phyloP scores from a whole-genome alignment of 2,797 vertebrate genomes.

The Threskiornis aethiopicus region DNA sequence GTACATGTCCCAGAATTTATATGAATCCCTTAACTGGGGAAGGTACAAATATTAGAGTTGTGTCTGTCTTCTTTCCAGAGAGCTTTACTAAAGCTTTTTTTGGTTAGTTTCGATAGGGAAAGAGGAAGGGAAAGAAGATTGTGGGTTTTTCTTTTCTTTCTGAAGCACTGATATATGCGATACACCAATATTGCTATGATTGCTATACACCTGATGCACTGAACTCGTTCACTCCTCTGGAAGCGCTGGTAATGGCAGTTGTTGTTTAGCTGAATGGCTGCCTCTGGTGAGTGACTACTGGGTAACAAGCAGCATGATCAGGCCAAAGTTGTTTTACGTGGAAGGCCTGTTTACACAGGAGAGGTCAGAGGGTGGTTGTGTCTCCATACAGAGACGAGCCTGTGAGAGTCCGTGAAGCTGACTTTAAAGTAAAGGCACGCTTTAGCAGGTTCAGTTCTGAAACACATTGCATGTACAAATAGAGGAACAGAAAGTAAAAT shows the following conservation, averaged over 20 bases:
- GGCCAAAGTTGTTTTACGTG: neutral
- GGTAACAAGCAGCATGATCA: neutral
- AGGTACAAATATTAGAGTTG: neutral
- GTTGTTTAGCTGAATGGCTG: neutral
- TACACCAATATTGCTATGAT: fast-evolving
- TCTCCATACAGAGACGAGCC: fast-evolving
- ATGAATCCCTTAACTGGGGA: neutral
- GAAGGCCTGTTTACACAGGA: neutral
- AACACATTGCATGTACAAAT: fast-evolving
- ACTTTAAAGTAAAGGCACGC: neutral
- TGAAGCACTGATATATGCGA: neutral
- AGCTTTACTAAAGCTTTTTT: neutral
- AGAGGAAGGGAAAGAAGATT: neutral
- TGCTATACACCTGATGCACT: neutral
- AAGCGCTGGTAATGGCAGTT: neutral
- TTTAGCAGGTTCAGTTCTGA: neutral
- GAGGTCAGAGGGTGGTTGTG: neutral
- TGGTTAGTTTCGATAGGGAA: neutral
- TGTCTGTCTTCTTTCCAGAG: neutral
- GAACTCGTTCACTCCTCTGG: neutral
- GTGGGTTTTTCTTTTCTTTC: neutral
- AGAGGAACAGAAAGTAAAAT: neutral
- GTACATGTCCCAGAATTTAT: neutral
- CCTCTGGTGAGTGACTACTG: neutral
- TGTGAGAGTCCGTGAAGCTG: neutral